Conservation (phyloP, 2,888 invertebrate species). For the Dorcus hopei region DNA sequence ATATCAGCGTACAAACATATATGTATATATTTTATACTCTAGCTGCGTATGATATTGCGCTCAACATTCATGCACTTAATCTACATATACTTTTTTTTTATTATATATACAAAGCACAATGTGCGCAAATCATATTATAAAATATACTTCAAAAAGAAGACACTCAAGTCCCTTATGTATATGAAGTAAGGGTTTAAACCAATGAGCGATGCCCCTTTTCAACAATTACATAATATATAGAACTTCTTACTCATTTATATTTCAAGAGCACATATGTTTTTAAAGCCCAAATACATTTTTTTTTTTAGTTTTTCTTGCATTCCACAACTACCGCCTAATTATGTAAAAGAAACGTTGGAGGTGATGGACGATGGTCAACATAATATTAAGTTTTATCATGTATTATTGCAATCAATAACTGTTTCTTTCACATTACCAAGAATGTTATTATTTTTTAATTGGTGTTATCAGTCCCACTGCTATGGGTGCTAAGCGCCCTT, state of each 20-base stretch:
- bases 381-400: no score
- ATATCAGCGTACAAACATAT: neutral
- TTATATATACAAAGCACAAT: slow-evolving; percentile 2
- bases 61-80: no score
- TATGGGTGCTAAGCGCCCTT: no score
- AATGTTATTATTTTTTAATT: no score
- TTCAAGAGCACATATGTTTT: slow-evolving; percentile 11
- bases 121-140: slow-evolving; percentile 7
- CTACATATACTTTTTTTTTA: no score
- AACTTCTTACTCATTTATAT: slow-evolving; percentile 7
- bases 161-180: slow-evolving; percentile 24
- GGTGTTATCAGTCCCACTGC: no score
- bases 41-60: neutral
- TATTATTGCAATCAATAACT: no score
- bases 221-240: slow-evolving; percentile 2
- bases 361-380: no score
- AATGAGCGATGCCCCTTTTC: slow-evolving; percentile 19
- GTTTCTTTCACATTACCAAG: no score
- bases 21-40: neutral
- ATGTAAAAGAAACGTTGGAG: neutral
- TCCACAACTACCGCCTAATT: neutral
- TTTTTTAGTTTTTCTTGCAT: slow-evolving; percentile 1
- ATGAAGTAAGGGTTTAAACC: slow-evolving; percentile 22
- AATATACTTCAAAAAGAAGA: slow-evolving; percentile 22
- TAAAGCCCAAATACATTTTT: slow-evolving; percentile 8